Evolutionary conservation across 2,797 vertebrate genomes (phyloP).

Genomic region (Anguilla marmorata): DNA sequence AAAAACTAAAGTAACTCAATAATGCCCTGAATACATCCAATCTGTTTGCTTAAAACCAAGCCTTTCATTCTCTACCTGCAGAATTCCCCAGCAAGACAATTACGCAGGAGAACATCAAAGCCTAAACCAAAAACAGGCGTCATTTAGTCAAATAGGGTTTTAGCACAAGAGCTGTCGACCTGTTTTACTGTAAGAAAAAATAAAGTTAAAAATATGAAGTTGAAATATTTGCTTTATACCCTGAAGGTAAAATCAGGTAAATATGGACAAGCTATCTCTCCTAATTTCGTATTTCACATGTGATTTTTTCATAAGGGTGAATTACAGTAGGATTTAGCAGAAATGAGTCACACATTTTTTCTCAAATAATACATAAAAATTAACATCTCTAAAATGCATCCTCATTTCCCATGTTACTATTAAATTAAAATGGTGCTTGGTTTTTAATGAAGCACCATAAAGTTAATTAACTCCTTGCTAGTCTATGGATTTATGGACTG

Average conservation of each 20-base stretch:
- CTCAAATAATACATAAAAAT: slow-evolving; percentile 62
- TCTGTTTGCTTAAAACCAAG: slow-evolving; percentile 45
- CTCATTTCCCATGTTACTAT: slow-evolving; percentile 62
- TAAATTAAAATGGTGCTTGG: slow-evolving; percentile 76
- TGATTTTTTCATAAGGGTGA: neutral
- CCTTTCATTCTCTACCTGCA: slow-evolving; percentile 59
- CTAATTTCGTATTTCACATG: neutral
- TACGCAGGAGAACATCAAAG: slow-evolving; percentile 51
- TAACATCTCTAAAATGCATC: slow-evolving; percentile 56
- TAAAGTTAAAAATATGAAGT: neutral
- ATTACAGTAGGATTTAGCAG: neutral
- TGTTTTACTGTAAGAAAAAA: slow-evolving; percentile 5
- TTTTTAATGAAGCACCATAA: slow-evolving; percentile 69
- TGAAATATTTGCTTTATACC: slow-evolving; percentile 41
- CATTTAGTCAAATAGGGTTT: slow-evolving; percentile 31
- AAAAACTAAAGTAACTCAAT: slow-evolving; percentile 31
- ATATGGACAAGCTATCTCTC: neutral
- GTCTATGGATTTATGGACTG: slow-evolving; percentile 68
- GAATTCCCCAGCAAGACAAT: slow-evolving; percentile 48
- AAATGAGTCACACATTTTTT: slow-evolving; percentile 21
- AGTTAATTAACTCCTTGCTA: slow-evolving; percentile 72
- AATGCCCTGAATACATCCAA: slow-evolving; percentile 43
- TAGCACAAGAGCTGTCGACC: slow-evolving; percentile 24
- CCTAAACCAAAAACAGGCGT: slow-evolving; percentile 34
- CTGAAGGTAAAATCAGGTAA: slow-evolving; percentile 38